phyloP scores from a whole-genome alignment of 2,113 vertebrate species.

The Egretta garzetta region DNA sequence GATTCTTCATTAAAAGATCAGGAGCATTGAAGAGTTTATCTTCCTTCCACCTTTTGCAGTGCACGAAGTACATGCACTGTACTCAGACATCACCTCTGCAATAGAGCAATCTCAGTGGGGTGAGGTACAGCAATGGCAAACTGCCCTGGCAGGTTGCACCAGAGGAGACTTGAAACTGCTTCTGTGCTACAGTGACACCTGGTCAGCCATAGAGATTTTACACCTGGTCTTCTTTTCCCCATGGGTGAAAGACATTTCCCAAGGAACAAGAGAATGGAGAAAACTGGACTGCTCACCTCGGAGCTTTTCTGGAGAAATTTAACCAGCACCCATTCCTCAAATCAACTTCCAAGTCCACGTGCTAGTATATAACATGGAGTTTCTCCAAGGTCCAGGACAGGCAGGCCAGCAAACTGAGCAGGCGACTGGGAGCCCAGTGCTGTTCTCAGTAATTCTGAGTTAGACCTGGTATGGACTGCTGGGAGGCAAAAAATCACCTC shows the following conservation, averaged over 20 bases:
- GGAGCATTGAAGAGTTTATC: background rate
- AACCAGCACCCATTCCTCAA: background rate
- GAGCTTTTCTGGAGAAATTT: background rate
- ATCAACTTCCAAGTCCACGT: background rate
- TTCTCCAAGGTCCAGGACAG: background rate
- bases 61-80: background rate
- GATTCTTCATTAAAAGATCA: background rate
- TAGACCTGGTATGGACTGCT: background rate
- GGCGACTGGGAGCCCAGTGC: background rate
- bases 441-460: background rate
- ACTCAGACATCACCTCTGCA: background rate
- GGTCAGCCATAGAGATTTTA: background rate
- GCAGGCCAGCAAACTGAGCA: background rate
- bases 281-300: background rate
- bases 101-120: background rate
- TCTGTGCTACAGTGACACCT: background rate
- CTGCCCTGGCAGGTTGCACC: background rate
- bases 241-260: background rate
- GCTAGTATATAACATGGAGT: background rate
- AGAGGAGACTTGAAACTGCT: background rate
- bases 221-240: background rate
- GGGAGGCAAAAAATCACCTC: background rate
- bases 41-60: background rate
- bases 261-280: background rate
- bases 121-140: background rate